phyloP scores from a whole-genome alignment of 2,797 vertebrate genomes.

The Danio jaintianensis region DNA sequence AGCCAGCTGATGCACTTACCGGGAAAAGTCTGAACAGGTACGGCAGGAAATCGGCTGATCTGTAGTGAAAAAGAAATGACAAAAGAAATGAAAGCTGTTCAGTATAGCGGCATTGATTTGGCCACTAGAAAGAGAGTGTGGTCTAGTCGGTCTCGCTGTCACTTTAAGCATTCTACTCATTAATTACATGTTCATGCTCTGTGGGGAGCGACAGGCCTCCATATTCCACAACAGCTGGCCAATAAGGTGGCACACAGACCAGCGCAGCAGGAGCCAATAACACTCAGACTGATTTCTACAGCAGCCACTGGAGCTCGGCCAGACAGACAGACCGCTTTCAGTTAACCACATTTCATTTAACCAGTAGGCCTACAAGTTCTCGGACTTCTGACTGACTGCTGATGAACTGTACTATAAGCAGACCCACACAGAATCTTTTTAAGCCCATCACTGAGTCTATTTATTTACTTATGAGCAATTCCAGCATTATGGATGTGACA shows the following conservation, averaged over 20 bases:
- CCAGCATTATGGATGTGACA: no score
- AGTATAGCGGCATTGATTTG: no score
- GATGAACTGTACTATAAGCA: no score
- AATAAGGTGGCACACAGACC: constrained; percentile 66
- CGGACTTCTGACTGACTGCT: not conserved
- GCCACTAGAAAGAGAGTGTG: constrained; percentile 55
- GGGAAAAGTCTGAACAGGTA: constrained; percentile 86
- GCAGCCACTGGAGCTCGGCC: constrained; percentile 61
- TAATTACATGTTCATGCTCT: constrained; percentile 77
- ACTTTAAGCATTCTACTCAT: constrained; percentile 74
- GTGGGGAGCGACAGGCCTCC: constrained; percentile 66
- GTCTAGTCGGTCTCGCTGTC: constrained; percentile 70
- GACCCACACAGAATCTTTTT: no score
- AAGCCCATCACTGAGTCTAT: no score
- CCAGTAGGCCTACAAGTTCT: not conserved
- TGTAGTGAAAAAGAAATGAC: constrained; percentile 71
- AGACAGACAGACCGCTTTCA: not conserved
- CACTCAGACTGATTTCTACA: constrained; percentile 61
- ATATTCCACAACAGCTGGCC: constrained; percentile 76
- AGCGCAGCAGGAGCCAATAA: constrained; percentile 72
- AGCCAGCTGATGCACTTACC: constrained; percentile 77
- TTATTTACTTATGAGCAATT: no score
- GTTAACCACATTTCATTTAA: not conserved
- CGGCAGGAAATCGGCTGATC: constrained; percentile 88
- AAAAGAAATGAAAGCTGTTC: not conserved